A percentile compares a stretch with the other conserved stretches of the same genome.
These are phyloP conservation scores for Staurois parvus DNA, from an alignment of 2,797 vertebrate genomes.

Conservation along the genomic window DNA sequence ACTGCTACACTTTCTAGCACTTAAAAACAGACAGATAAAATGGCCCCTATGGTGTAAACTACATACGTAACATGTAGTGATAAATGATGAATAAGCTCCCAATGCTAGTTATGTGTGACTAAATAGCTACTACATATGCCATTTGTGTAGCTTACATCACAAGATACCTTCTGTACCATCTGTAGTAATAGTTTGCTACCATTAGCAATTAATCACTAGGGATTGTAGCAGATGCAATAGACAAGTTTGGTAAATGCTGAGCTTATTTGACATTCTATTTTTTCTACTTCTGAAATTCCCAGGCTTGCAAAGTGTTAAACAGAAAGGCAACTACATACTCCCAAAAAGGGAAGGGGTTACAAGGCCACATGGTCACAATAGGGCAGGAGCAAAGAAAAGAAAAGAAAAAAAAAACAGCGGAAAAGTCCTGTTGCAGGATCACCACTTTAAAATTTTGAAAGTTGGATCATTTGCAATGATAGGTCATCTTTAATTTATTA, in stretches of 20 bases:
- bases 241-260: too few relatives aligned
- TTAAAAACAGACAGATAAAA: background rate
- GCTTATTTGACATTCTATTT: background rate
- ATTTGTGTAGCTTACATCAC: background rate
- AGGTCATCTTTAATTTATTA: background rate
- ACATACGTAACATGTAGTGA: background rate
- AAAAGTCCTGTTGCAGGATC: constrained; percentile 9
- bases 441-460: background rate
- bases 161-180: background rate
- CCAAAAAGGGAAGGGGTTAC: constrained; percentile 1
- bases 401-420: background rate
- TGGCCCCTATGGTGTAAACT: background rate
- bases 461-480: background rate
- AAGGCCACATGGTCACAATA: constrained; percentile 57
- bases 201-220: too few relatives aligned
- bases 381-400: background rate
- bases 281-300: background rate
- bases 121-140: background rate
- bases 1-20: background rate
- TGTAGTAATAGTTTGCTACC: background rate
- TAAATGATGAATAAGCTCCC: background rate
- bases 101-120: background rate
- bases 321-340: constrained; percentile 50
- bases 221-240: background rate
- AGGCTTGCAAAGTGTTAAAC: constrained; percentile 35